Conservation (phyloP, 1,140 invertebrate genomes). For the Pteromalus puparum region DNA sequence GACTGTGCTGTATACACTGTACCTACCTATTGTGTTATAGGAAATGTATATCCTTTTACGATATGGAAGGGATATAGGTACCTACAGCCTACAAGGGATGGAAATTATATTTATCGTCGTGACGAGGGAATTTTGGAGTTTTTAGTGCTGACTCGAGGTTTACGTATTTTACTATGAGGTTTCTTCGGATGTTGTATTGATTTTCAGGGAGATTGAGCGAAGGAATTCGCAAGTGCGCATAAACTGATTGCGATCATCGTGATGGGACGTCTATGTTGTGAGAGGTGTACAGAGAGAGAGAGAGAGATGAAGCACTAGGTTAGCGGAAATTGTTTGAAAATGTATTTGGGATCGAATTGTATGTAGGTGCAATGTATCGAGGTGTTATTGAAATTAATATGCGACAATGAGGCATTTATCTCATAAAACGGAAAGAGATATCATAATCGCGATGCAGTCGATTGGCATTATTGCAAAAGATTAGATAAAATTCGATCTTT, state of each 20-base stretch:
- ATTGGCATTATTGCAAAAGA: neutral
- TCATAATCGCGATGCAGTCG: neutral
- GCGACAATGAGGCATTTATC: neutral
- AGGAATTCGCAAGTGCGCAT: neutral
- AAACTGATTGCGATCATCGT: too few relatives aligned
- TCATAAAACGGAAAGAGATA: too few relatives aligned
- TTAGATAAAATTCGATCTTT: neutral
- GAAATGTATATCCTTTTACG: too few relatives aligned
- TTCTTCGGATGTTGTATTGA: neutral
- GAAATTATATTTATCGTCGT: neutral
- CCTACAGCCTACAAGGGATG: too few relatives aligned
- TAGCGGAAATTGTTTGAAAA: neutral
- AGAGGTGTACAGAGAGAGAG: too few relatives aligned
- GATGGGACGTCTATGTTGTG: too few relatives aligned
- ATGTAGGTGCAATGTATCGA: neutral
- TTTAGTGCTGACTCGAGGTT: neutral
- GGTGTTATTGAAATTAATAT: neutral
- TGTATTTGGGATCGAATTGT: neutral
- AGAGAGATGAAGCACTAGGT: too few relatives aligned
- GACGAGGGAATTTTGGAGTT: neutral
- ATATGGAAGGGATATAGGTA: neutral
- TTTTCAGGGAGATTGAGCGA: neutral
- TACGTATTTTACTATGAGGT: neutral
- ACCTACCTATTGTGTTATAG: too few relatives aligned
- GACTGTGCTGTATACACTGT: neutral